Evolutionary conservation across 37 sponge, comb jelly and placozoan species (phyloP).

Genomic region (Aphrocallistes beatrix): DNA sequence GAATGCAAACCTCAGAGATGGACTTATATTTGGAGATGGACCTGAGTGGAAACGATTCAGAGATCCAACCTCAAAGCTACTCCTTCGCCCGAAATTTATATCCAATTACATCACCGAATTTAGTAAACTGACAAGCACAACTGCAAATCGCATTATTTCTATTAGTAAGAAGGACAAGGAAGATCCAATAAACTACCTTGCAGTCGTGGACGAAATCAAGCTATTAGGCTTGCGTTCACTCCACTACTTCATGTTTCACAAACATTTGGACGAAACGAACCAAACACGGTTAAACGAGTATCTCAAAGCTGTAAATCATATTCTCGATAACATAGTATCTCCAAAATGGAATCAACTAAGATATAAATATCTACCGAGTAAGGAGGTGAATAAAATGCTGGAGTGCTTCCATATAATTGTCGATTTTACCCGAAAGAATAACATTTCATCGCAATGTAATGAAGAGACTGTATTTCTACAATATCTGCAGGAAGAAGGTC

Average conservation of each 20-base stretch:
- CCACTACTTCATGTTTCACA: background rate
- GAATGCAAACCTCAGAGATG: no score
- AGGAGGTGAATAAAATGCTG: background rate
- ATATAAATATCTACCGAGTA: background rate
- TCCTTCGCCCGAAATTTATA: background rate
- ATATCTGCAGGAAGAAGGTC: background rate
- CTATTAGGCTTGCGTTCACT: background rate
- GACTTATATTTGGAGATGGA: no score
- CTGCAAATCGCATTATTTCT: background rate
- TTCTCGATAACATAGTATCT: background rate
- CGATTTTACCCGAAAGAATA: background rate
- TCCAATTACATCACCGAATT: background rate
- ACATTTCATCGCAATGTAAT: background rate
- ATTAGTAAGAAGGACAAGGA: background rate
- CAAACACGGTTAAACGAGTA: background rate
- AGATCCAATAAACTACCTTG: background rate
- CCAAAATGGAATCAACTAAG: background rate
- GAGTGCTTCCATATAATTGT: background rate
- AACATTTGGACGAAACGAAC: background rate
- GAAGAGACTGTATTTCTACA: background rate
- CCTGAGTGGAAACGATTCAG: background rate
- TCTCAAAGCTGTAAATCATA: background rate
- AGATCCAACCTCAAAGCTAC: background rate
- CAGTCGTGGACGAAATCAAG: background rate
- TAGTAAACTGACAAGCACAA: background rate